Percentiles rank a stretch among this genome's conserved stretches.
Conservation (phyloP, 2,113 vertebrate species). For the Oriolus oriolus region DNA sequence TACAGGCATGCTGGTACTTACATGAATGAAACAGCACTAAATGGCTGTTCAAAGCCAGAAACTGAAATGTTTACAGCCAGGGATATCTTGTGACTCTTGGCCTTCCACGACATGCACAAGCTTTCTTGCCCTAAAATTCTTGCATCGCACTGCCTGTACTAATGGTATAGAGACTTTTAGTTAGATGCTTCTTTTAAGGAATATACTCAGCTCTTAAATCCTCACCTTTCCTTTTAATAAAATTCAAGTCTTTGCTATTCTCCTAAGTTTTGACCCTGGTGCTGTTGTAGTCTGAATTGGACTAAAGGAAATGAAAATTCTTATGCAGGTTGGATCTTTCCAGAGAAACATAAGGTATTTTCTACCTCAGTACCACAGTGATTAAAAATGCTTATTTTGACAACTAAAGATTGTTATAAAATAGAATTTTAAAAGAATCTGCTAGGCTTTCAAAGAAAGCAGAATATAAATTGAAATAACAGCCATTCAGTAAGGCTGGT, state of each 20-base stretch:
- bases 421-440: neutral
- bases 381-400: neutral
- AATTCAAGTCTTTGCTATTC: neutral
- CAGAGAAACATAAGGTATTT: neutral
- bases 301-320: neutral
- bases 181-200: neutral
- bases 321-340: neutral
- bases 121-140: neutral
- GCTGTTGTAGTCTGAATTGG: neutral
- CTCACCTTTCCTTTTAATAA: neutral
- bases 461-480: neutral
- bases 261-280: neutral
- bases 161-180: neutral
- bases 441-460: neutral
- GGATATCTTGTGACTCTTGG: neutral
- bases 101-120: neutral
- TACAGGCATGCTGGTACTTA: neutral
- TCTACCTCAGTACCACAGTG: neutral
- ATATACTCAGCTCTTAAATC: neutral
- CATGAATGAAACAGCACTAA: neutral
- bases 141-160: neutral
- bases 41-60: neutral
- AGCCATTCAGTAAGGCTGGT: neutral
- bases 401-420: neutral
- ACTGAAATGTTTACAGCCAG: neutral